phyloP scores from a whole-genome alignment of 1,140 invertebrate genomes.

The Plectrocnemia conspersa region DNA sequence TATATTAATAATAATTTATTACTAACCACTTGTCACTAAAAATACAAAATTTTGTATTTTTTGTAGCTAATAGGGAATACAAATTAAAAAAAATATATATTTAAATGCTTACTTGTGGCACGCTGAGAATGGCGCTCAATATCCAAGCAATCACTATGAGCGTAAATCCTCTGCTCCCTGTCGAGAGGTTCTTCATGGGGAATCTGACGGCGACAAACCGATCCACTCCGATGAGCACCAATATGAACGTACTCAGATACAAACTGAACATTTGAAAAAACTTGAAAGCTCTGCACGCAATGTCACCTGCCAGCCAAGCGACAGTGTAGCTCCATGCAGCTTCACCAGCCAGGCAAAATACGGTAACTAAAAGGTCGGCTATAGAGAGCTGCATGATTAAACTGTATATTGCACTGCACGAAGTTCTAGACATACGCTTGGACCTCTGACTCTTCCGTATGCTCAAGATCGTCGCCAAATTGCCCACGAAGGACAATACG shows the following conservation, averaged over 20 bases:
- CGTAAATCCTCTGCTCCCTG: constrained; percentile 58
- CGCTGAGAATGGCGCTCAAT: constrained; percentile 65
- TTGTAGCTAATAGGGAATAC: background rate
- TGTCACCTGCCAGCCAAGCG: constrained; percentile 72
- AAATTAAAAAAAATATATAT: background rate
- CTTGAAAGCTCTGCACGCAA: constrained; percentile 75
- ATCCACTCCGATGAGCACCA: constrained; percentile 77
- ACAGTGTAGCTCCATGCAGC: constrained; percentile 76
- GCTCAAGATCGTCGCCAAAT: constrained; percentile 69
- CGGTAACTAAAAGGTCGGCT: constrained; percentile 73
- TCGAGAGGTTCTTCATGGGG: constrained; percentile 72
- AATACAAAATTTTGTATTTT: constrained; percentile 3
- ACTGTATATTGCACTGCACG: constrained; percentile 68
- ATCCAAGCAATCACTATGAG: constrained; percentile 63
- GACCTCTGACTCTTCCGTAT: constrained; percentile 55
- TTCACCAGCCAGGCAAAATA: constrained; percentile 76
- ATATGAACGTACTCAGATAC: constrained; percentile 76
- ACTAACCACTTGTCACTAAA: background rate
- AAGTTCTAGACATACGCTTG: constrained; percentile 52
- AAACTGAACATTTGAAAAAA: constrained; percentile 77
- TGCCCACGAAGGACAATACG: constrained; percentile 65
- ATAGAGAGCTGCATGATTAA: constrained; percentile 70
- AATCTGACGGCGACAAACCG: constrained; percentile 75
- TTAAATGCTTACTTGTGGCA: constrained; percentile 67
- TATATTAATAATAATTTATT: no score